These are phyloP conservation scores for Agrotis ipsilon DNA, from an alignment of 2,888 invertebrate genomes.

Conservation along the genomic window DNA sequence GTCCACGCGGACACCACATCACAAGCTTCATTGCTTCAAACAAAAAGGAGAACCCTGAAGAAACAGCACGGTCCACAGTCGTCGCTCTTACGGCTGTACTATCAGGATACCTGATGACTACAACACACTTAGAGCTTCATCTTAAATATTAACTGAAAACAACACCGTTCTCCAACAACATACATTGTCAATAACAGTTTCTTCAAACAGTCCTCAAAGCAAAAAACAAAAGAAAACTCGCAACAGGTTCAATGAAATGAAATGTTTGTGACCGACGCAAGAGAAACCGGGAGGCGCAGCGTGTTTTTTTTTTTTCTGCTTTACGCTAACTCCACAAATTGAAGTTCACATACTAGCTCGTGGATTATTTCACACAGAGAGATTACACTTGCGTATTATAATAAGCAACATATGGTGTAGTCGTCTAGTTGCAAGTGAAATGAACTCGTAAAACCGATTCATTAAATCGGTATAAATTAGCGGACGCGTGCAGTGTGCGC, in stretches of 20 bases:
- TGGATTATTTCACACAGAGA: not conserved
- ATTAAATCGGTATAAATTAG: slow-evolving; percentile 5
- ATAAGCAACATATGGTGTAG: not conserved
- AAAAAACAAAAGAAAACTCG: not conserved
- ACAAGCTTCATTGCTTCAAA: not conserved
- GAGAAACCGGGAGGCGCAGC: not conserved
- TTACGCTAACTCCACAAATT: not conserved
- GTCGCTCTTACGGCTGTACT: not conserved
- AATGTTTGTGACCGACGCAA: not conserved
- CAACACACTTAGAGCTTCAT: no score
- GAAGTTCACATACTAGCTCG: not conserved
- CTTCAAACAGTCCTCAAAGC: no score
- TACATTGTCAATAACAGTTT: no score
- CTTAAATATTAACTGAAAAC: not conserved
- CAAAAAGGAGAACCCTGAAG: not conserved
- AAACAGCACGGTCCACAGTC: not conserved
- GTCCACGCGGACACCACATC: not conserved
- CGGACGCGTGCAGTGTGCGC: slow-evolving; percentile 16
- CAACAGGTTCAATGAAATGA: not conserved
- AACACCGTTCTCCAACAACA: not conserved
- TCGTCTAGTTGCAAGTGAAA: slow-evolving; percentile 8
- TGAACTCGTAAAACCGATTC: slow-evolving; percentile 13
- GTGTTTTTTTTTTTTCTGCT: not conserved
- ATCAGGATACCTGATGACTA: no score
- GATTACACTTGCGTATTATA: slow-evolving; percentile 7